A percentile compares a stretch with the other conserved stretches of the same genome.
Evolutionary conservation across 2,113 vertebrate species (phyloP).

Genomic region (Phyllopteryx taeniolatus): DNA sequence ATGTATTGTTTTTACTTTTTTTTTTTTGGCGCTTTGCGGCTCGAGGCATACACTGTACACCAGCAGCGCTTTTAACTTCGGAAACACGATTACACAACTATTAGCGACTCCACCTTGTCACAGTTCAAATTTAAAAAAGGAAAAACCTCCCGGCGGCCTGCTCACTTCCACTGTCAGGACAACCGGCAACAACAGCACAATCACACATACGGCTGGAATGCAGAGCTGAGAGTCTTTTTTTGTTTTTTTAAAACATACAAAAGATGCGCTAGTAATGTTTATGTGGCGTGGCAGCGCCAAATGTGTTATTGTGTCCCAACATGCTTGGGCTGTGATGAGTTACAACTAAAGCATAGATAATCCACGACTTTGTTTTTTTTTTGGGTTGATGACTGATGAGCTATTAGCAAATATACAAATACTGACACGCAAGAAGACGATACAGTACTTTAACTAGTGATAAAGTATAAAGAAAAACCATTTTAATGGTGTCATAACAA

Average conservation of each 20-base stretch:
- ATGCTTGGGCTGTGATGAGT: conserved; percentile 43
- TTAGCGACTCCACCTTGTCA: conserved; percentile 61
- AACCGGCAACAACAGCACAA: conserved; percentile 54
- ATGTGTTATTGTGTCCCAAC: conserved; percentile 57
- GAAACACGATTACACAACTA: conserved; percentile 57
- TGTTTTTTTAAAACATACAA: conserved; percentile 31
- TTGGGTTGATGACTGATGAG: conserved; percentile 22
- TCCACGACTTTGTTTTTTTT: conserved; percentile 44
- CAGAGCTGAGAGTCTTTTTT: conserved; percentile 26
- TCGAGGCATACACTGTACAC: background rate
- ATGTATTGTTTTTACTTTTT: background rate
- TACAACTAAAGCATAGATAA: conserved; percentile 12
- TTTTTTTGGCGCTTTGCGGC: background rate
- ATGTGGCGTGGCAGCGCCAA: conserved; percentile 35
- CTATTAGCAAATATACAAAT: background rate
- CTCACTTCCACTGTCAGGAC: conserved; percentile 57
- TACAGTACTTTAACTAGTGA: background rate
- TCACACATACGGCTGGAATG: conserved; percentile 55
- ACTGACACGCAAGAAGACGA: background rate
- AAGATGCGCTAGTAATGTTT: conserved; percentile 45
- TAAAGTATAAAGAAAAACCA: background rate
- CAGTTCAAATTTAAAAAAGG: conserved; percentile 38
- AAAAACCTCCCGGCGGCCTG: conserved; percentile 48
- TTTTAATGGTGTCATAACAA: background rate
- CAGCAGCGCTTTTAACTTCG: conserved; percentile 11